Percentiles rank a stretch among this genome's conserved stretches.
phyloP scores from a whole-genome alignment of 2,888 invertebrate genomes.

The Drosophila pegasa region DNA sequence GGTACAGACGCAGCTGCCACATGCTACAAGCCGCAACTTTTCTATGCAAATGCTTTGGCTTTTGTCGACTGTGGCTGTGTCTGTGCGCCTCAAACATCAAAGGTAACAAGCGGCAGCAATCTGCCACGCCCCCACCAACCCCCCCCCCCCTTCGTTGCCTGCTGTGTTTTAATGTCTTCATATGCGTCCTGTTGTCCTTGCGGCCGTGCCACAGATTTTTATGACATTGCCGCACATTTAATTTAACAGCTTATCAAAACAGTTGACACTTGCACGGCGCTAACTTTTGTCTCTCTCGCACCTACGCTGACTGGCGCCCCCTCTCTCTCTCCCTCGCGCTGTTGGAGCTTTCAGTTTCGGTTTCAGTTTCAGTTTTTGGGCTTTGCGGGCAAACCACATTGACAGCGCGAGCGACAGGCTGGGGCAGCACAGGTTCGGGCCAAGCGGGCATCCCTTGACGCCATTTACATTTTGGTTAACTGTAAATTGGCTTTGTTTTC shows the following conservation, averaged over 20 bases:
- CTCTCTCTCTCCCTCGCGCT: not conserved
- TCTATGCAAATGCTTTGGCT: slow-evolving; percentile 9
- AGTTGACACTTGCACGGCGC: slow-evolving; percentile 65
- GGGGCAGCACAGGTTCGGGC: slow-evolving; percentile 31
- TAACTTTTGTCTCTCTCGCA: not conserved
- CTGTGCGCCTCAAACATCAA: slow-evolving; percentile 24
- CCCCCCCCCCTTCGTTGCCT: not conserved
- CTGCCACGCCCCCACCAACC: not conserved
- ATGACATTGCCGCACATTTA: slow-evolving; percentile 67
- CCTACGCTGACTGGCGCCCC: not conserved
- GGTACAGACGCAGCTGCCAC: slow-evolving; percentile 37
- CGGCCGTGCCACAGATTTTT: slow-evolving; percentile 68
- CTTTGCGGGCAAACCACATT: slow-evolving; percentile 31
- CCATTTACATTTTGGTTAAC: slow-evolving; percentile 77
- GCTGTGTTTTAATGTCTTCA: slow-evolving; percentile 51
- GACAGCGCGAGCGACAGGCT: slow-evolving; percentile 27
- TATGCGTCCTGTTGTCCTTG: slow-evolving; percentile 62
- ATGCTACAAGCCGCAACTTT: slow-evolving; percentile 12
- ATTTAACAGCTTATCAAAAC: slow-evolving; percentile 77
- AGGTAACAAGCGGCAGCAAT: slow-evolving; percentile 5
- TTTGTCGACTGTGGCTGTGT: slow-evolving; percentile 21
- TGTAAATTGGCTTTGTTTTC: slow-evolving; percentile 73
- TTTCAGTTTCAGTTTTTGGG: slow-evolving; percentile 37
- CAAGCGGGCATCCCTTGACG: slow-evolving; percentile 52
- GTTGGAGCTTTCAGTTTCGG: slow-evolving; percentile 3